Conservation (phyloP, 2,888 invertebrate species). For the Machimus rusticus region DNA sequence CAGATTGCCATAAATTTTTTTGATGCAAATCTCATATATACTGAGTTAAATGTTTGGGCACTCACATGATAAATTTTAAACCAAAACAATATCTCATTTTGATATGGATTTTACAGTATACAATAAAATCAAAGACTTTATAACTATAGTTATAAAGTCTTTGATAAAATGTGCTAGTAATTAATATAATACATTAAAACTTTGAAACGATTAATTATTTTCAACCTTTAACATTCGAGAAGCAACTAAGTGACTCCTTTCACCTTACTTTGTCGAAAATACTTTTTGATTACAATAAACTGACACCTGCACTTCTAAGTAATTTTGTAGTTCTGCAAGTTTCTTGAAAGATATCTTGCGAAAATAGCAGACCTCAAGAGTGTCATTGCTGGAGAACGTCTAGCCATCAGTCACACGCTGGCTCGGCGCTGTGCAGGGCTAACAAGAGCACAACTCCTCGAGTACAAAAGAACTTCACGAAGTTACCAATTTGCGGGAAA, state of each 20-base stretch:
- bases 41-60: too few species aligned
- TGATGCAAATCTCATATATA: too few species aligned
- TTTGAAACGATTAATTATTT: neutral
- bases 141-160: too few species aligned
- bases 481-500: slow-evolving; percentile 6
- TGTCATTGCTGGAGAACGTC: neutral
- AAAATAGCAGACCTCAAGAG: neutral
- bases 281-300: neutral
- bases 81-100: too few species aligned
- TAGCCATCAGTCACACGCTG: neutral
- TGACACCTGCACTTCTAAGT: neutral
- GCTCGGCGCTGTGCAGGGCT: neutral
- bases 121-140: too few species aligned
- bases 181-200: too few species aligned
- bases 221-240: neutral
- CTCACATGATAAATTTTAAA: too few species aligned
- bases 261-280: neutral
- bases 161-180: too few species aligned
- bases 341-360: neutral
- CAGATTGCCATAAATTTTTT: too few species aligned
- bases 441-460: neutral
- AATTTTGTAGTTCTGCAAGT: neutral
- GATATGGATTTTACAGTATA: too few species aligned
- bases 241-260: neutral
- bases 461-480: neutral